Evolutionary conservation across 2,113 vertebrate species (phyloP).

Genomic region (Cairina moschata): DNA sequence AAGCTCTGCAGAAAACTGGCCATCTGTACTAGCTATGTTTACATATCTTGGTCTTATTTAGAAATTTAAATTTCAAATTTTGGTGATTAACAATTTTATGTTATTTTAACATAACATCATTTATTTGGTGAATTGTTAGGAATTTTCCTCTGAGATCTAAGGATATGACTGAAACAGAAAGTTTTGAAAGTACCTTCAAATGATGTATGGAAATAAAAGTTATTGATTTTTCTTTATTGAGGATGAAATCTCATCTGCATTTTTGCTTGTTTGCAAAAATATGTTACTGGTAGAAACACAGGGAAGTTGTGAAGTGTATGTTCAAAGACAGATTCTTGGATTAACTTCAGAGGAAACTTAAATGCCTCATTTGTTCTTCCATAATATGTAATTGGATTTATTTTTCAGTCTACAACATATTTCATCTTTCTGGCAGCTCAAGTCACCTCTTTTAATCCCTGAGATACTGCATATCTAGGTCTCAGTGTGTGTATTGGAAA

Average conservation of each 20-base stretch:
- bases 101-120: not conserved
- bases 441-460: not conserved
- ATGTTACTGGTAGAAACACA: not conserved
- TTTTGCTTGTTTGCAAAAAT: not conserved
- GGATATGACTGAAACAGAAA: not conserved
- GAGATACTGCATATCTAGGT: not conserved
- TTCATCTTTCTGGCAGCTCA: not conserved
- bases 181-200: not conserved
- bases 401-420: not conserved
- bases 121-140: not conserved
- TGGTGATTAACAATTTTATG: not conserved
- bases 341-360: not conserved
- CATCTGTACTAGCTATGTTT: not conserved
- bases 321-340: not conserved
- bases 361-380: not conserved
- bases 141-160: not conserved
- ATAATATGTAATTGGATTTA: not conserved
- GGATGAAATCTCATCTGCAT: not conserved
- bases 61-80: not conserved
- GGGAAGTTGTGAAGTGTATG: not conserved
- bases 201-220: not conserved
- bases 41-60: not conserved
- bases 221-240: not conserved
- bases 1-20: not conserved
- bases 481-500: not conserved